Percentiles rank a stretch among this genome's conserved stretches.
Conservation (phyloP, 2,888 invertebrate species). For the Torymus auratus region DNA sequence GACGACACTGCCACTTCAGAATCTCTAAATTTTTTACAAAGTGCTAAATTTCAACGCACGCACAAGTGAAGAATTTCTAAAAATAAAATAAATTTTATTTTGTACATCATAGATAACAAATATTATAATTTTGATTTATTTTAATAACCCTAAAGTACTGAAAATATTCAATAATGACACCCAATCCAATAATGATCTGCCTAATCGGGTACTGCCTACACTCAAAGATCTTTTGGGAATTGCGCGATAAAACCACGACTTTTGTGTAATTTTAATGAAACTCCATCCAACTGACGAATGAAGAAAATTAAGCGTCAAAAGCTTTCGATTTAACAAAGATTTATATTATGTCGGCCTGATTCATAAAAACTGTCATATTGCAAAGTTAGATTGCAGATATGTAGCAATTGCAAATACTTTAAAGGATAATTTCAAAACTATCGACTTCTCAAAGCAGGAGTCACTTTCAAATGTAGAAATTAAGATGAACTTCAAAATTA, state of each 20-base stretch:
- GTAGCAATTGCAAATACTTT: background rate
- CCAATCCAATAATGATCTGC: no score
- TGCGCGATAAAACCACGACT: background rate
- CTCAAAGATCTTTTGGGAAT: background rate
- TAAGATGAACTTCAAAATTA: no score
- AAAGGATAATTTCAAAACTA: background rate
- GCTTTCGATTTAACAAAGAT: background rate
- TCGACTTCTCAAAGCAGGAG: background rate
- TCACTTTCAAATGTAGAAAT: background rate
- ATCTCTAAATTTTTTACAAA: conserved; percentile 32
- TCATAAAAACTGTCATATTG: no score
- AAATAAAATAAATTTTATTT: conserved; percentile 39
- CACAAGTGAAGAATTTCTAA: conserved; percentile 10
- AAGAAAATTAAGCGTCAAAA: conserved; percentile 5
- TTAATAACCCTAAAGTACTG: conserved; percentile 26
- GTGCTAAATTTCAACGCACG: background rate
- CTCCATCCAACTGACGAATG: conserved; percentile 6
- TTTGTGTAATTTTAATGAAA: conserved; percentile 12
- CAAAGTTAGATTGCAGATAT: no score
- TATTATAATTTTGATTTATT: conserved; percentile 30
- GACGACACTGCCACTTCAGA: conserved; percentile 39
- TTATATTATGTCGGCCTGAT: background rate
- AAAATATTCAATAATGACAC: conserved; percentile 17
- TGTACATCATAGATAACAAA: conserved; percentile 38
- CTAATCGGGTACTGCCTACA: no score